Conservation (phyloP, 2,888 invertebrate species). For the Anarsia innoxiella region DNA sequence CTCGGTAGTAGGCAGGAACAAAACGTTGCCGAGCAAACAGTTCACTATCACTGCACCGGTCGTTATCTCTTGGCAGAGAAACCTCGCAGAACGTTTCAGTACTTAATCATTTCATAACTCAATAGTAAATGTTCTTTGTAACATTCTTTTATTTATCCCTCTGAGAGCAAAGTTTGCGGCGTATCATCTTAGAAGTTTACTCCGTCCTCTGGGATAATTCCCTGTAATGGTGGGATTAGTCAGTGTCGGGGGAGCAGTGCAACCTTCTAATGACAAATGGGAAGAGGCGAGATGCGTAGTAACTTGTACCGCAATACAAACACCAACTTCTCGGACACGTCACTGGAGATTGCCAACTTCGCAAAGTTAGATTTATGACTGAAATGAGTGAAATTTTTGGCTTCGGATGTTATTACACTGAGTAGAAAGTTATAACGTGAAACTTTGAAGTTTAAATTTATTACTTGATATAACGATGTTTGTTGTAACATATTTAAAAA, state of each 20-base stretch:
- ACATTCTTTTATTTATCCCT: slow-evolving; percentile 30
- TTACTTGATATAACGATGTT: too few relatives aligned
- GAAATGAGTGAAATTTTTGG: slow-evolving; percentile 9
- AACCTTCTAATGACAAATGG: slow-evolving; percentile 46
- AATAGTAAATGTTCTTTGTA: slow-evolving; percentile 24
- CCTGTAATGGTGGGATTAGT: slow-evolving; percentile 51
- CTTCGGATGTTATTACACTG: slow-evolving; percentile 5
- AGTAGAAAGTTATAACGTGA: slow-evolving; percentile 12
- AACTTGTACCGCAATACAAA: slow-evolving; percentile 33
- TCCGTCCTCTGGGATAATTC: slow-evolving; percentile 42
- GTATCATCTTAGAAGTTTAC: slow-evolving; percentile 35
- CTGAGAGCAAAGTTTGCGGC: slow-evolving; percentile 23
- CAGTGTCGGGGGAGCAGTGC: slow-evolving; percentile 29
- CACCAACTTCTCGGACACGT: slow-evolving; percentile 29
- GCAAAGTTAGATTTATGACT: slow-evolving; percentile 23
- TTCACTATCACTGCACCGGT: slow-evolving; percentile 29
- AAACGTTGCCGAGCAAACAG: slow-evolving; percentile 34
- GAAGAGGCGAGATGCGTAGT: slow-evolving; percentile 29
- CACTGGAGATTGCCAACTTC: slow-evolving; percentile 25
- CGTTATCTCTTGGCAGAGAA: slow-evolving; percentile 39
- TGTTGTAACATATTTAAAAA: too few relatives aligned
- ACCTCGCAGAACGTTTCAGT: slow-evolving; percentile 23
- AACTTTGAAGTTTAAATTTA: too few relatives aligned
- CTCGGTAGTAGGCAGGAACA: too few relatives aligned
- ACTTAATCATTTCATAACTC: slow-evolving; percentile 33